Conservation (phyloP, 2,797 vertebrate genomes). For the Myiotriccus ornatus region DNA sequence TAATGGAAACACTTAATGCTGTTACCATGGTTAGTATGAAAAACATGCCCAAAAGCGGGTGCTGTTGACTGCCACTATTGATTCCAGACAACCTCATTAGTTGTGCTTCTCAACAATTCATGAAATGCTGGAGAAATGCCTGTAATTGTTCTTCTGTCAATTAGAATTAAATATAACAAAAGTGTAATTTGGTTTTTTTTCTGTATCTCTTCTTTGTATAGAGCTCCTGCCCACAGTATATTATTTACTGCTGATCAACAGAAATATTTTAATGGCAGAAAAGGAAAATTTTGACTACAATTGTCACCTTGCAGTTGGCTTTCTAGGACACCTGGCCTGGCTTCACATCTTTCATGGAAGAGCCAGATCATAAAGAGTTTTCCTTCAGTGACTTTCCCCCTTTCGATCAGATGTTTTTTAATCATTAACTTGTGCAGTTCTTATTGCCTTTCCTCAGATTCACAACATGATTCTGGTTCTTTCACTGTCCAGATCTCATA, state of each 20-base stretch:
- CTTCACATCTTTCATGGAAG: background rate
- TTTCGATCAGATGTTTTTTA: background rate
- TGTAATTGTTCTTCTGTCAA: constrained; percentile 9
- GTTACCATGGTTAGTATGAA: constrained; percentile 31
- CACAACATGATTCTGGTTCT: background rate
- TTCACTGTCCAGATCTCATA: background rate
- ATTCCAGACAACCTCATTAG: constrained; percentile 39
- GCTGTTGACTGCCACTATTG: background rate
- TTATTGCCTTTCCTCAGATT: background rate
- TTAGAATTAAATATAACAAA: constrained; percentile 6
- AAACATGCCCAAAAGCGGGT: background rate
- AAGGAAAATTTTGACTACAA: background rate
- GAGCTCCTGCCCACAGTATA: background rate
- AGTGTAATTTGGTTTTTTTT: background rate
- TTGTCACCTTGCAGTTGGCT: background rate
- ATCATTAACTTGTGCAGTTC: background rate
- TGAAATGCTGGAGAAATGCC: constrained; percentile 12
- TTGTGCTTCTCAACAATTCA: constrained; percentile 24
- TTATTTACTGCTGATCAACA: background rate
- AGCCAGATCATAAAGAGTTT: background rate
- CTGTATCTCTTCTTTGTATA: background rate
- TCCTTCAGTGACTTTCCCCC: background rate
- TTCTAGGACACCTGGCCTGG: background rate
- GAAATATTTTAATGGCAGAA: background rate
- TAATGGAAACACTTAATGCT: constrained; percentile 18